Evolutionary conservation across 2,888 invertebrate genomes (phyloP).

Genomic region (Cyclophora punctaria): DNA sequence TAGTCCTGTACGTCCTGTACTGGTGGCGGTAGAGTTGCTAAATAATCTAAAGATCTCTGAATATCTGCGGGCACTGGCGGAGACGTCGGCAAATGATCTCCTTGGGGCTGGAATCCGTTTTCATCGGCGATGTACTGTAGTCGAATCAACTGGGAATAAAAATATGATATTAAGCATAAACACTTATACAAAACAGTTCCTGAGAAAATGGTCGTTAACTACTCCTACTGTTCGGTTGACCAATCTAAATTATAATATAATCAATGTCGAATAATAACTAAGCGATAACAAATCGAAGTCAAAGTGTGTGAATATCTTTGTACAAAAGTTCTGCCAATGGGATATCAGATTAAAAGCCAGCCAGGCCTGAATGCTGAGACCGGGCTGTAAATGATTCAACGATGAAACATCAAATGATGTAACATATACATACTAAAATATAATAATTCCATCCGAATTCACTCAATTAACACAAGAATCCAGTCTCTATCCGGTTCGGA

Average conservation of each 20-base stretch:
- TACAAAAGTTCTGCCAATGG: no score
- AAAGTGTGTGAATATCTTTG: no score
- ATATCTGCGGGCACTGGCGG: conserved; percentile 82
- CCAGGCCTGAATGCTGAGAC: no score
- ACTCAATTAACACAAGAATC: conserved; percentile 11
- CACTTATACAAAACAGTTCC: neutral
- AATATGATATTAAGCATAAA: neutral
- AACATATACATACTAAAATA: no score
- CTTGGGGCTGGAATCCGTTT: conserved; percentile 81
- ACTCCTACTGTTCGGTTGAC: no score
- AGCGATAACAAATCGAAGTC: no score
- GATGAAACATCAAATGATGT: no score
- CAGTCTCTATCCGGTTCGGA: conserved; percentile 13
- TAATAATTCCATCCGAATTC: conserved; percentile 8
- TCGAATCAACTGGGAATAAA: conserved; percentile 64
- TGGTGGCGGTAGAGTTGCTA: conserved; percentile 77
- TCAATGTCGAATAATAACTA: no score
- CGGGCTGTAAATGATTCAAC: no score
- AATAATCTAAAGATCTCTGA: conserved; percentile 77
- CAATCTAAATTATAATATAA: no score
- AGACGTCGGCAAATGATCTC: conserved; percentile 77
- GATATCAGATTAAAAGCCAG: no score
- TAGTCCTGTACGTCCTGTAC: conserved; percentile 37
- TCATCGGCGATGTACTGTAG: conserved; percentile 81
- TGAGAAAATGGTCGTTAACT: no score